Evolutionary conservation across 1,140 invertebrate genomes (phyloP), one percentile per base, ranked within the genome.

Genomic region (Calycopis cecrops): DNA sequence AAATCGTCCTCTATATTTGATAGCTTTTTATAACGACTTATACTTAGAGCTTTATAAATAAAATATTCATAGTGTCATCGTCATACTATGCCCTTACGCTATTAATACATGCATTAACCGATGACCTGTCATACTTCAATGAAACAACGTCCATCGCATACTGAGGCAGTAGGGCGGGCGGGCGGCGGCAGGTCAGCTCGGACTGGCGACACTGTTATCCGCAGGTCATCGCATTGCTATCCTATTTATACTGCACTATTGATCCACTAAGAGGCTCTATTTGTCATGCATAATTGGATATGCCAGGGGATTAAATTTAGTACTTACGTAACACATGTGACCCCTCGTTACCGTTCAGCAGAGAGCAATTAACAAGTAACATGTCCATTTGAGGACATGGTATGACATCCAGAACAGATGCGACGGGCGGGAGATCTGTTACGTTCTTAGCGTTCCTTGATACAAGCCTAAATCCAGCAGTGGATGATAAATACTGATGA

Each of bases 241-340:
- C 59, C 67, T 69, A 66, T 66, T 69, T 66, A 69, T 69, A 63
- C 50, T 67, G 67, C 63, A 60, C 55, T 69, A 69, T 69, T 62
- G 67, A 69, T 54, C 53, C 17, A 21, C 16, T 52, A 52, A 47
- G 54, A 55, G 60, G 60, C 55, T 52, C 53, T 52, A 51, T 63
- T 63, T 61, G 58, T 67, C 61, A 60, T 55, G 14, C 49, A 38
- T 67, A 67, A 63, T 67, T 59, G 65, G 59, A 60, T 59, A 28
- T 47, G 33, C 40, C 40, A 14, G 40, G 40, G 40, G 40, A 44
- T 44, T 44, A 44, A 44, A 16, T 44, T 16, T 12, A 17, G 21
- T 28, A 28, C 21, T 28, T 37, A 9, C 12, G 7, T 9, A 16
- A 6, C 40, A 44, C 28, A 14, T 47, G 33, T 42, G 34, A 28